Base-by-base conservation (phyloP, 2,797 vertebrate genomes). In the Nothura maculosa region DNA sequence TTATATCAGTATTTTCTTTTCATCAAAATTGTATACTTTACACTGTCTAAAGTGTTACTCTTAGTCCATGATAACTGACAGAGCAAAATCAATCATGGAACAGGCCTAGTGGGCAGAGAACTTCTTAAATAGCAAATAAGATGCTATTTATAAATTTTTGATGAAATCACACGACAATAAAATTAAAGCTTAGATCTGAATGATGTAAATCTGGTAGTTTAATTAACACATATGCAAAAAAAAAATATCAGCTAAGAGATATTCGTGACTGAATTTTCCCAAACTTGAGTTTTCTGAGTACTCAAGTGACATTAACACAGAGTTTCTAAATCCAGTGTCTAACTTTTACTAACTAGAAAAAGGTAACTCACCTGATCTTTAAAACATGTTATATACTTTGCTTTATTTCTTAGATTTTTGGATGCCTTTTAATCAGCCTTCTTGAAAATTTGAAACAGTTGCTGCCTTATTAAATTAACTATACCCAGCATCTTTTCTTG, bases 211-310 rank as follows among this genome's bases (percentile, higher is more conserved):
- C 14, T 72, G 64, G 14, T 5, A 70, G 2, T 22, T 30, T 77
- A 80, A 64, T 74, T 74, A 64, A 54, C 5, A 22, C 16, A 70
- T 72, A 48, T 40, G 8, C 40, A 8, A 42, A 45, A 78, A 77
- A 90, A 92, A 68, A 48, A 50, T 45, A 50, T 16, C 38, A 54
- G 10, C 30, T 54, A 48, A 82, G 30, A 82, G 8, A 9, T 43
- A 70, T 38, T 61, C 34, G 38, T 0, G 1, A 17, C 1, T 70
- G 17, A 9, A n/a, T 74, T 86, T 91, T 88, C 10, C 0, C 19
- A 88, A 69, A 63, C 14, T 54, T 76, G 24, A 8, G 11, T 70
- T 76, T 94, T 86, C 67, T 89, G 47, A 81, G 17, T 50, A 36
- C 38, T 81, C 19, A 43, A 19, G 22, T 60, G 16, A 6, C 18